Evolutionary conservation across 2,113 vertebrate species (phyloP), one percentile per base, ranked within the genome.

Genomic region (Catharus minimus): DNA sequence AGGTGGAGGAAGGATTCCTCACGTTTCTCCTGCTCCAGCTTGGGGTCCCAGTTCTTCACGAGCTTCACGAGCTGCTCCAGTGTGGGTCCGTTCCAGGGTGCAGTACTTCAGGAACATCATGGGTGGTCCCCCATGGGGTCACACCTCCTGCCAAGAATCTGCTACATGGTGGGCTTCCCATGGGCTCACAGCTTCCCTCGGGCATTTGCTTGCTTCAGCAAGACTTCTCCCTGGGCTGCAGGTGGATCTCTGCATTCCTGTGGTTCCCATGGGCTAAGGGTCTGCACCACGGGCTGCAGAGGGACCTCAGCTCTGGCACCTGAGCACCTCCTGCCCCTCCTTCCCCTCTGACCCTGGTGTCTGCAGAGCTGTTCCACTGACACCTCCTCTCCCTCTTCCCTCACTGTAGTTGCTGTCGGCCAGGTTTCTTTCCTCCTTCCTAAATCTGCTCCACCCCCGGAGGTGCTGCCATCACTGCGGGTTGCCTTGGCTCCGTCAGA

Each of bases 71-170:
- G 6, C 18, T 17, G 5, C 5, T 57, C 11, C 38, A 39, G 9
- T 0, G 0, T 28, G 26, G 9, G 2, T 20, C 4, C 8, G 10
- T 80, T 49, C 27, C 16, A 16, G 16, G 16, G 2, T 38, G 11
- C 19, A 56, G 22, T 56, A 5, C 36, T 30, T 38, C 26, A 36
- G 36, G 41, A 26, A 9, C 20, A 33, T 18, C 16, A 15, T 5
- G 10, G 11, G 4, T 38, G 11, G 4, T 38, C 1, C 15, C 4
- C 10, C 2, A 0, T 1, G 1, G 24, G 7, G 15, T 58, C 30
- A 38, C 9, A 23, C 11, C 15, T 38, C 39, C 58, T 32, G 15
- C 18, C 15, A 28, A 38, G 7, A 73, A 8, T 21, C 21, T 36
- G 28, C 5, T n/a, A 15, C 18, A 24, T 1, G 10, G 2, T 23